Evolutionary conservation across 1,140 invertebrate genomes (phyloP), one percentile per base, ranked within the genome.

Genomic region (Bombus picipes): DNA sequence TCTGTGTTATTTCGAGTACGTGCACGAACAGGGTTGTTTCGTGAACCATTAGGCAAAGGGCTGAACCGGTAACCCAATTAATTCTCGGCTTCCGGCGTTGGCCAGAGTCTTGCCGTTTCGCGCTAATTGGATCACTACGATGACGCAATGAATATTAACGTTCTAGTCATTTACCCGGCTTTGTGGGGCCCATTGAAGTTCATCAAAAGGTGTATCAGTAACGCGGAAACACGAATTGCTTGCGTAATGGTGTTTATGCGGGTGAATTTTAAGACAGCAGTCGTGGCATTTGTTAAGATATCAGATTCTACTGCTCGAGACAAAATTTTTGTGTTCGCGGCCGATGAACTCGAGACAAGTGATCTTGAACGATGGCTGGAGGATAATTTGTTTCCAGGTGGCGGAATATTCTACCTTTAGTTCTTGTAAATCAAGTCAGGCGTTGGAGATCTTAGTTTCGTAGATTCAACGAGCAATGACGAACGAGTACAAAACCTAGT

Each of bases 101-200:
- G 53, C 34, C 75, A 81, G 43, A 32, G 34, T 41, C 83, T 81
- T 73, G 59, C 68, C 41, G 83, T 81, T 65, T 73, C 83, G 28
- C 34, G 83, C 70, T 85, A 85, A 85, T 81, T 85, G 83, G 83
- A 72, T 85, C 83, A 68, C 57, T 53, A 41, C 83, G 77, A 85
- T 85, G 68, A 81, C 78, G 78, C 70, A 81, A 85, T 85, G 70
- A 85, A 81, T 85, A 85, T 85, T 80, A 85, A 85, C 83, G 59
- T 57, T 47, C 83, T 53, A 62, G 70, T 81, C 83, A 81, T 85
- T 85, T 81, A 57, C 70, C 57, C 70, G 39, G 77, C 57, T 81
- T 34, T 72, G 70, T 13, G 77, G 18, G 57, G 70, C 28, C 37
- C 57, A 43, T 84, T 84, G 62, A 70, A 71, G 75, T 79, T 59